These are phyloP conservation scores for Diplodus puntazzo DNA, from an alignment of 2,797 vertebrate genomes.

Conservation along the genomic window DNA sequence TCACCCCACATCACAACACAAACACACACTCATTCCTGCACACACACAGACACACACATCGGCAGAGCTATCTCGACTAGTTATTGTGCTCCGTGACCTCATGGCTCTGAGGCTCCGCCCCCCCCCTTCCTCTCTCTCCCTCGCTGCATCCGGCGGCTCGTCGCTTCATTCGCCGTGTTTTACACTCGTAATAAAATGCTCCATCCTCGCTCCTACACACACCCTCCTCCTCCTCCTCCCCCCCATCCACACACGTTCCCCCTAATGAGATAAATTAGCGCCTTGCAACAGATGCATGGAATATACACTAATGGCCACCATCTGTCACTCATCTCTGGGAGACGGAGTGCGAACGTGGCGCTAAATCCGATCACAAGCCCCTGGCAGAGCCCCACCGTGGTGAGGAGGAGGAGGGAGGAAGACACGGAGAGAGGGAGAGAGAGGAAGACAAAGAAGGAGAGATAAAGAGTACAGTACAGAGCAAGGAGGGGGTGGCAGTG, in stretches of 20 bases:
- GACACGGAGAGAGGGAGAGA: slow-evolving; percentile 48
- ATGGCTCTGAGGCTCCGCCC: slow-evolving; percentile 33
- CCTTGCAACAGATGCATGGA: slow-evolving; percentile 86
- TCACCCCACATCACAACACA: slow-evolving; percentile 29
- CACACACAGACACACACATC: neutral
- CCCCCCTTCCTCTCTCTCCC: slow-evolving; percentile 19
- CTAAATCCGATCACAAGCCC: slow-evolving; percentile 77
- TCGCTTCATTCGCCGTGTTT: slow-evolving; percentile 71
- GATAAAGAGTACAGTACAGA: slow-evolving; percentile 55
- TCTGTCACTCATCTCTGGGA: slow-evolving; percentile 85
- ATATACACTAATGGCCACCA: slow-evolving; percentile 86
- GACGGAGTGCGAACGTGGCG: slow-evolving; percentile 69
- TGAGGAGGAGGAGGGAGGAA: slow-evolving; percentile 59
- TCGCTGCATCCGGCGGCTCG: slow-evolving; percentile 17
- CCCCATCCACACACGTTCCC: slow-evolving; percentile 72
- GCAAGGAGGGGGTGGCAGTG: slow-evolving; percentile 65
- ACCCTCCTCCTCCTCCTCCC: slow-evolving; percentile 21
- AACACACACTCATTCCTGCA: slow-evolving; percentile 22
- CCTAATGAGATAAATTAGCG: slow-evolving; percentile 89
- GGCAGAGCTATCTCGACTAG: neutral
- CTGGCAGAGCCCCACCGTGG: slow-evolving; percentile 65
- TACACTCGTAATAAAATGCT: slow-evolving; percentile 82
- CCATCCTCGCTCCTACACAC: slow-evolving; percentile 56
- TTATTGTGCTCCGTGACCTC: slow-evolving; percentile 42
- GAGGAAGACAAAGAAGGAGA: slow-evolving; percentile 54